Conservation (phyloP, 64 coral and sea anemone genomes). For the Astreopora myriophthalma region DNA sequence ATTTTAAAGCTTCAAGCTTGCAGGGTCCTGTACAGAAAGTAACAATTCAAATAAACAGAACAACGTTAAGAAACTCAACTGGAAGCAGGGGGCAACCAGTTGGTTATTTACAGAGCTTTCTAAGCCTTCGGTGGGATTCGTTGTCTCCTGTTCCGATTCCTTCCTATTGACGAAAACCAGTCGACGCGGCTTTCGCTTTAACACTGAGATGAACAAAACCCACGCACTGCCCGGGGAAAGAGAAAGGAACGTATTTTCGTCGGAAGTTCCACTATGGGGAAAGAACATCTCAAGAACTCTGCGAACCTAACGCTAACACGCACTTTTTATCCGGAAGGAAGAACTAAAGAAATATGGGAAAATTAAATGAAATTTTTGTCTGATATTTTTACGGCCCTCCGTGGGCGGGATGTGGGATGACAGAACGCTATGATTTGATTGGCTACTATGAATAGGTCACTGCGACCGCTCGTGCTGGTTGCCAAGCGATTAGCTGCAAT, state of each 20-base stretch:
- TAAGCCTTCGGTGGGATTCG: neutral
- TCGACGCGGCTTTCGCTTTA: neutral
- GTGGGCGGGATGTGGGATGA: constrained; percentile 49
- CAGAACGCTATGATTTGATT: constrained; percentile 31
- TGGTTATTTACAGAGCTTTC: too few relatives aligned
- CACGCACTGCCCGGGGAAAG: neutral
- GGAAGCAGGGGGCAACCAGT: too few relatives aligned
- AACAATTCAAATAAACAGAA: too few relatives aligned
- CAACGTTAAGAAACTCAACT: too few relatives aligned
- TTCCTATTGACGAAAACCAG: too few relatives aligned
- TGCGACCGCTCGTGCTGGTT: neutral
- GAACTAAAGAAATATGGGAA: neutral
- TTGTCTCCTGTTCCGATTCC: too few relatives aligned
- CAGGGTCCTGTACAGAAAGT: too few relatives aligned
- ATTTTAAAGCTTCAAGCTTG: too few relatives aligned
- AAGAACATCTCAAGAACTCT: neutral
- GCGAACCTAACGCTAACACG: neutral
- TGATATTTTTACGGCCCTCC: neutral
- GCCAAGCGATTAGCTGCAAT: constrained; percentile 17
- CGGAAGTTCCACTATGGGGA: neutral
- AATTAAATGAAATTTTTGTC: neutral
- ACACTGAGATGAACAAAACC: neutral
- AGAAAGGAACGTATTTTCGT: neutral
- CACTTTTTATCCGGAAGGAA: neutral
- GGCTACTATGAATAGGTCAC: neutral